These are phyloP conservation scores for Hanleya hanleyi DNA, from an alignment of 2,888 invertebrate genomes.

Conservation along the genomic window DNA sequence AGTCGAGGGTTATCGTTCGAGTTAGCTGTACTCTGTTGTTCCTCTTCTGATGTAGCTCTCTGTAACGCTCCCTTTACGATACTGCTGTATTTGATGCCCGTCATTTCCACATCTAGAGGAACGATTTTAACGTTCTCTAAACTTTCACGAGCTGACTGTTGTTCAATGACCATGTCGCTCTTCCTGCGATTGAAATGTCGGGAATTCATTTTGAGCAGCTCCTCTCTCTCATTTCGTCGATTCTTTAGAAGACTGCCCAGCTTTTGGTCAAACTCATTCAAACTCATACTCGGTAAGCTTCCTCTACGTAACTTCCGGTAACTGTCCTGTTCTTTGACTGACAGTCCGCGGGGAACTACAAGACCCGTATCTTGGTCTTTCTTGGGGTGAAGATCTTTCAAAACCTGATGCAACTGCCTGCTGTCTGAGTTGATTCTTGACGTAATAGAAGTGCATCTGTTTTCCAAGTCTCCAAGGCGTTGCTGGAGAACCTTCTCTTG, in stretches of 20 bases:
- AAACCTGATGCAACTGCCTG: background rate
- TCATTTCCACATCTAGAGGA: too few species aligned
- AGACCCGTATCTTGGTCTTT: background rate
- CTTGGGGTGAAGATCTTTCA: background rate
- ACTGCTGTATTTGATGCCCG: too few species aligned
- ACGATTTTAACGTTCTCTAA: too few species aligned
- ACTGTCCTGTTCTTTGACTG: background rate
- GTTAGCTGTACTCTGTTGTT: too few species aligned
- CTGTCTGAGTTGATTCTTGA: slow-evolving; percentile 9
- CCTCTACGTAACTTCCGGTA: background rate
- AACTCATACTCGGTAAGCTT: slow-evolving; percentile 10
- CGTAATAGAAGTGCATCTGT: background rate
- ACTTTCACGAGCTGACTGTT: too few species aligned
- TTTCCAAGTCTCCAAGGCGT: background rate
- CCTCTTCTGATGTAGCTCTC: too few species aligned
- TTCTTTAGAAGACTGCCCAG: background rate
- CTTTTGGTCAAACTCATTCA: slow-evolving; percentile 19
- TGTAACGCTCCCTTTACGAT: too few species aligned
- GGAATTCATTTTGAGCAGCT: too few species aligned
- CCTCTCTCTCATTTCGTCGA: too few species aligned
- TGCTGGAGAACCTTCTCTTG: slow-evolving; percentile 20
- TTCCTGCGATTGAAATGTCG: too few species aligned
- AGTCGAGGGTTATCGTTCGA: too few species aligned
- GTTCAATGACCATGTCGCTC: too few species aligned
- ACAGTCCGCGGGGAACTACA: slow-evolving; percentile 12